Percentiles rank a stretch among this genome's conserved stretches.
Conservation (phyloP, 2,797 vertebrate genomes). For the Channallabes apus region DNA sequence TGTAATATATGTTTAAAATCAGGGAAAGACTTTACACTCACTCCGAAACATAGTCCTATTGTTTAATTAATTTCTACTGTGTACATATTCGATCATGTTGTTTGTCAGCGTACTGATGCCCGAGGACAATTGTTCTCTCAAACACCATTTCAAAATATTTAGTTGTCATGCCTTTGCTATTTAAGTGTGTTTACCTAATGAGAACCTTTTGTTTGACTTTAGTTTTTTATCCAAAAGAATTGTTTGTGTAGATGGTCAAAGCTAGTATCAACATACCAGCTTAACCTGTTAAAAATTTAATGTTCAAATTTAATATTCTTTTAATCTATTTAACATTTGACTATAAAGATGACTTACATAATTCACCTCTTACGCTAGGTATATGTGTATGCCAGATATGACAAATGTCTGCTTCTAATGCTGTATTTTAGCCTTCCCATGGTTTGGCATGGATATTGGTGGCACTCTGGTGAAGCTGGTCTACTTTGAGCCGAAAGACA, state of each 20-base stretch:
- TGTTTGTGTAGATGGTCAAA: neutral
- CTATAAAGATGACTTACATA: neutral
- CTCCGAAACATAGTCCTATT: too few relatives aligned
- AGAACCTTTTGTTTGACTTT: neutral
- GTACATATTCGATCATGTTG: neutral
- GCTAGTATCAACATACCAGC: neutral
- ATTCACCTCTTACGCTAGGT: neutral
- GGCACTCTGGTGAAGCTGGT: constrained; percentile 86
- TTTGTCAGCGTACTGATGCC: neutral
- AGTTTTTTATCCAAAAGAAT: neutral
- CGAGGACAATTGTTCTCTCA: neutral
- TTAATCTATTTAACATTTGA: neutral
- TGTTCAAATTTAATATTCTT: neutral
- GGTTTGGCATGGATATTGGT: constrained; percentile 90
- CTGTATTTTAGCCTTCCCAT: constrained; percentile 79
- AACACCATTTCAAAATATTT: neutral
- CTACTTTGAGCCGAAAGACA: constrained; percentile 87
- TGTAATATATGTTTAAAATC: too few relatives aligned
- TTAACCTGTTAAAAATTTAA: neutral
- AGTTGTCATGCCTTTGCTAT: neutral
- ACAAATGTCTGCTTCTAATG: neutral
- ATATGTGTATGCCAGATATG: neutral
- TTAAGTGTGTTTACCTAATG: neutral
- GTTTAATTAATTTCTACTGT: neutral
- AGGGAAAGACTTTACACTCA: too few relatives aligned